Evolutionary conservation across 2,888 invertebrate species (phyloP), one percentile per base, ranked within the genome.

Genomic region (Emmelina monodactyla): DNA sequence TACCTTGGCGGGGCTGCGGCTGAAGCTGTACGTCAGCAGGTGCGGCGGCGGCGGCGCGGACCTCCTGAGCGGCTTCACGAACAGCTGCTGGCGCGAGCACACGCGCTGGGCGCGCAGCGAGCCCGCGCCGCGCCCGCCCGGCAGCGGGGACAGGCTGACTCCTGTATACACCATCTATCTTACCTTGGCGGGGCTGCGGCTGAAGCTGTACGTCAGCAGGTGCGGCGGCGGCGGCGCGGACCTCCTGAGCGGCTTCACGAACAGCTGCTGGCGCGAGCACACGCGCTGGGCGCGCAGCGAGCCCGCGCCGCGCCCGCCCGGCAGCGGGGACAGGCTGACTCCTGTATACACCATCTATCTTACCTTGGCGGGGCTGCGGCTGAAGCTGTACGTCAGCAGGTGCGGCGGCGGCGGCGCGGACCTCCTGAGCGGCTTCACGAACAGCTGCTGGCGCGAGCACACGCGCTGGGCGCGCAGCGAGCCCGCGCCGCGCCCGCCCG

Each of bases 341-440:
- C n/a, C n/a, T n/a, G n/a, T n/a, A n/a, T n/a, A n/a, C n/a, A n/a
- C n/a, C n/a, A n/a, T n/a, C n/a, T n/a, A n/a, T n/a, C n/a, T n/a
- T n/a, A n/a, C n/a, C n/a, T n/a, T n/a, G 12, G 88, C 87, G 11
- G 91, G 89, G 62, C 89, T 91, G 39, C 86, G 82, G 59, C 85
- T 87, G 63, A 91, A 89, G 51, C 83, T 85, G 62, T 90, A 91
- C 37, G 83, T 82, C 48, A 76, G 62, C 37, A 67, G 66, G 10
- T 70, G 67, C 3, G 3, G 7, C 11, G 12, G 7, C 14, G 19
- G 19, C 19, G 19, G 19, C 19, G 19, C 5, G 5, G 19, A 19
- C 19, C 5, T 19, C 19, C n/a, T n/a, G n/a, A 19, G 19, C 19
- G 19, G 19, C 9, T 70, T 91, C 92, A 85, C 92, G 92, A 22